These are phyloP conservation scores for Ophion ellenae DNA, from an alignment of 2,888 invertebrate species.

Conservation along the genomic window DNA sequence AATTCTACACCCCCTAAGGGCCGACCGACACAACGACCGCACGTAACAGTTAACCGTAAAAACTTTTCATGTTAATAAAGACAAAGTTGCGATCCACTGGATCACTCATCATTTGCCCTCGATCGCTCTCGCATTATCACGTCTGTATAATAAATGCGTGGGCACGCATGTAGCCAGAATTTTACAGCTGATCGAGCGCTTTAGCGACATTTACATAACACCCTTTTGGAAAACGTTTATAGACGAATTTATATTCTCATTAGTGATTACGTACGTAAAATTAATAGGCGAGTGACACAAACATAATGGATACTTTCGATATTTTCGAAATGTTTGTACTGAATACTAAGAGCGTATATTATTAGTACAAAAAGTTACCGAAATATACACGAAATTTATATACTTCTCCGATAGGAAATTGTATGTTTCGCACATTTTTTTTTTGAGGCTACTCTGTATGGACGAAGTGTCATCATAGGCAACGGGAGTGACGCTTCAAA, in stretches of 20 bases:
- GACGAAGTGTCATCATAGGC: too few relatives aligned
- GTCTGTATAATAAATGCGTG: slow-evolving; percentile 18
- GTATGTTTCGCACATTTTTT: background rate
- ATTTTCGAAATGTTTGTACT: background rate
- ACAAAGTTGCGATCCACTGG: slow-evolving; percentile 50
- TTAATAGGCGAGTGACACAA: background rate
- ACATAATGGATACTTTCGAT: background rate
- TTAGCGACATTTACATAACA: background rate
- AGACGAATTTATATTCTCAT: background rate
- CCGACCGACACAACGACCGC: too few relatives aligned
- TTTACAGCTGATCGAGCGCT: slow-evolving; percentile 1
- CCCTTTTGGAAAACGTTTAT: background rate
- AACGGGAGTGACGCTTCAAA: too few relatives aligned
- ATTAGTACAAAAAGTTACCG: background rate
- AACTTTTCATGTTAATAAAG: slow-evolving; percentile 47
- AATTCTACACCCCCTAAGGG: too few relatives aligned
- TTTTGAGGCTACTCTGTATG: too few relatives aligned
- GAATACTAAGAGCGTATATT: background rate
- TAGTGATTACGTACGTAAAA: too few relatives aligned
- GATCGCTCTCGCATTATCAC: slow-evolving; percentile 43
- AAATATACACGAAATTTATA: too few relatives aligned
- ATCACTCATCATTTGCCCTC: slow-evolving; percentile 8
- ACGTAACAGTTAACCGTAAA: background rate
- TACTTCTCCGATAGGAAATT: background rate
- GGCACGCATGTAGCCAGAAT: slow-evolving; percentile 12